Evolutionary conservation across 2,888 invertebrate genomes (phyloP), one percentile per base, ranked within the genome.

Genomic region (Meliscaeva auricollis): DNA sequence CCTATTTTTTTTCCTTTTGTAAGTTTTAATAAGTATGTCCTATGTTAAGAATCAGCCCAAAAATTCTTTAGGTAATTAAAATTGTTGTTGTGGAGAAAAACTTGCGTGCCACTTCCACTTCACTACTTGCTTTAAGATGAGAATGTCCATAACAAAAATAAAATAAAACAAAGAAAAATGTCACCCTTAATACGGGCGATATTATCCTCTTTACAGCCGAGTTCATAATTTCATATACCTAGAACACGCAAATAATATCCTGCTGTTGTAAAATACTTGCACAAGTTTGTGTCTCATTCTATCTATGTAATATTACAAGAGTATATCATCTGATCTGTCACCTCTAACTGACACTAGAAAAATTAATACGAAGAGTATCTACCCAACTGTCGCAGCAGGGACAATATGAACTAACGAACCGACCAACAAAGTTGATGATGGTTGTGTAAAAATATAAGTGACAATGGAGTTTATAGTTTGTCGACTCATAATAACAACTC

Each of bases 331-430:
- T 52, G n/a, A 2, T 66, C 58, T 73, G 82, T 82, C 82, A 77
- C 77, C 77, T 82, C 72, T 73, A 77, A 62, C 68, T 82, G 77
- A 77, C 73, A 82, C 68, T 73, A 68, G 73, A 73, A 77, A 73
- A 82, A 82, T 78, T 82, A 82, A 73, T 77, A 66, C 44, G 17
- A 54, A 56, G 66, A 52, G n/a, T n/a, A n/a, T n/a, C 56, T 48
- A 64, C 26, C 54, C 35, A 62, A 62, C 30, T 79, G 30, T 44
- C 56, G 46, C 68, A 35, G 66, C 58, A 73, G n/a, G 35, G 46
- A 70, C 46, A 69, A 69, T 44, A 35, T 35, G 35, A 20, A 35
- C 35, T 58, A 35, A 56, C 32, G 8, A 13, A 17, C 54, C n/a
- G 32, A 35, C 60, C n/a, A 44, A 35, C 60, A 32, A 22, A 44